phyloP scores from a whole-genome alignment of 2,797 vertebrate genomes.

The Eupleurogrammus muticus region DNA sequence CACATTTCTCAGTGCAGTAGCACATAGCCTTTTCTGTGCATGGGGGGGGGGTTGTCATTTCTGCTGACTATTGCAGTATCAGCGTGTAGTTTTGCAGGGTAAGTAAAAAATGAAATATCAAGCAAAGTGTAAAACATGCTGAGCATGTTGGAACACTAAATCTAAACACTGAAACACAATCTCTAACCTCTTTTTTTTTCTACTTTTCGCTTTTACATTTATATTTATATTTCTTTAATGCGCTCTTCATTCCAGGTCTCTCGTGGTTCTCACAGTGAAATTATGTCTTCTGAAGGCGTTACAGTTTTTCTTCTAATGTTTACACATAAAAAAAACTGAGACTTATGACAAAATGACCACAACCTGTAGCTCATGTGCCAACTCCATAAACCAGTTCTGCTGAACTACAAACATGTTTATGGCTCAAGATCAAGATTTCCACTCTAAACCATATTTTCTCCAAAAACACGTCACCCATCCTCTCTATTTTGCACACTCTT shows the following conservation, averaged over 20 bases:
- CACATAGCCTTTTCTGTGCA: background rate
- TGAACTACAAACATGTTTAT: no score
- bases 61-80: conserved; percentile 8
- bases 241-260: background rate
- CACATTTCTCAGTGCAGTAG: background rate
- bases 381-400: no score
- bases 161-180: background rate
- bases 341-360: no score
- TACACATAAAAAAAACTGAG: no score
- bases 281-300: background rate
- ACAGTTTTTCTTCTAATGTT: no score
- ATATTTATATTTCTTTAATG: background rate
- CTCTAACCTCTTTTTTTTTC: no score
- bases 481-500: no score
- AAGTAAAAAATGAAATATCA: background rate
- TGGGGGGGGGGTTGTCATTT: conserved; percentile 1
- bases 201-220: background rate
- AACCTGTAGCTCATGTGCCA: no score
- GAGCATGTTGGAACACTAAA: background rate
- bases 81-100: background rate
- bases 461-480: no score
- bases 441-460: no score
- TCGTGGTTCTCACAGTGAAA: background rate
- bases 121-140: background rate
- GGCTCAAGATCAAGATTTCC: no score